These are phyloP conservation scores for Bellardia pandia DNA, from an alignment of 2,888 invertebrate species.

Conservation along the genomic window DNA sequence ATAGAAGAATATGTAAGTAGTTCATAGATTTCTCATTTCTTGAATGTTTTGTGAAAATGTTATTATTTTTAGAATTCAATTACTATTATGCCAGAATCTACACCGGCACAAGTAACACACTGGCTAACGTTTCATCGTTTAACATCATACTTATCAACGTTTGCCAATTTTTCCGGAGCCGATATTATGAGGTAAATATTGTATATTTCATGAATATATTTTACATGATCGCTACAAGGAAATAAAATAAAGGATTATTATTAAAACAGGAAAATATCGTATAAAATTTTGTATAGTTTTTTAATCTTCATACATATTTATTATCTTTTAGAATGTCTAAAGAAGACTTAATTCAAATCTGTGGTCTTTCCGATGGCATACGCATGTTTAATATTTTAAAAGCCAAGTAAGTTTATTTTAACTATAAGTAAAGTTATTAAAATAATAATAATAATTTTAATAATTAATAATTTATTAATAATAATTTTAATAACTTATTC, in stretches of 20 bases:
- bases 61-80: slow-evolving; percentile 81
- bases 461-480: no score
- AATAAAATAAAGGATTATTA: no score
- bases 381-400: slow-evolving; percentile 95
- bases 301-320: background rate
- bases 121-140: slow-evolving; percentile 94
- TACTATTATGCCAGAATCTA: slow-evolving; percentile 88
- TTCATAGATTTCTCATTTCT: slow-evolving; percentile 24
- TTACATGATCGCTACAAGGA: no score
- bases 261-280: no score
- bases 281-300: background rate
- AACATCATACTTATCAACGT: slow-evolving; percentile 89
- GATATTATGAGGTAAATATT: slow-evolving; percentile 90
- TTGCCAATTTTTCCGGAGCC: slow-evolving; percentile 93
- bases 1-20: slow-evolving; percentile 82
- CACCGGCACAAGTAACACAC: slow-evolving; percentile 89
- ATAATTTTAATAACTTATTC: background rate
- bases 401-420: slow-evolving; percentile 88
- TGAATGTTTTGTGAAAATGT: background rate
- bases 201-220: background rate
- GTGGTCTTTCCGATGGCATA: slow-evolving; percentile 97
- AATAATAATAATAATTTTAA: no score
- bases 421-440: background rate
- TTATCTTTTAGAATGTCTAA: slow-evolving; percentile 87
- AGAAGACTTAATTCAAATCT: slow-evolving; percentile 97